Evolutionary conservation across 2,113 vertebrate genomes (phyloP), one percentile per base, ranked within the genome.

Genomic region (Lipotes vexillifer): DNA sequence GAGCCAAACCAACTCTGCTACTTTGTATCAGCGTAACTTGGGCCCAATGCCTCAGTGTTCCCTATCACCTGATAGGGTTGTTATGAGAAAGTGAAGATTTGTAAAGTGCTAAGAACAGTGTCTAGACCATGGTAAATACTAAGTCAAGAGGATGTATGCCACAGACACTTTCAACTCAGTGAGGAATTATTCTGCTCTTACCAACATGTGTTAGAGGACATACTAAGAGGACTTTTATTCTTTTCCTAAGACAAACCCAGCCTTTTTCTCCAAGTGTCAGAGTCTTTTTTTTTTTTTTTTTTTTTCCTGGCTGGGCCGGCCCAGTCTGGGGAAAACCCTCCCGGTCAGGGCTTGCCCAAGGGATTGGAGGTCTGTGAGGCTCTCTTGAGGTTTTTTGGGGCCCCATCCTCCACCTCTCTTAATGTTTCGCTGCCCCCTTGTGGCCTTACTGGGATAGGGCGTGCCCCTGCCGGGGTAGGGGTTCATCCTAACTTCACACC

Each of bases 391-490:
- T 33, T 46, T 46, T 29, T 46, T 5, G 25, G 25, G 20, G 3
- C 33, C 3, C 2, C 1, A 2, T 29, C 52, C 5, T 29, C 29
- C 38, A 61, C 11, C 5, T 21, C 65, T 63, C 33, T 65, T 96
- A 11, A 25, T 41, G 81, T 68, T 94, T 77, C 97, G 93, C 94
- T 97, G 96, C 96, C 88, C 92, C 33, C 97, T 90, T 66, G 94
- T 92, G 97, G 96, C 27, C 59, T 46, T 17, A 29, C 25, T 25
- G 72, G 90, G 84, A 41, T 52, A 92, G 57, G n/a, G n/a, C 0
- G 12, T 8, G 29, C 44, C 75, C 57, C 4, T 15, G 15, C 15
- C 6, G 8, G 69, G 8, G 59, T 4, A 15, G 44, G 44, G 38
- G 18, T 52, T 71, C 55, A 31, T 23, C 38, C n/a, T 66, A 14